A percentile compares a stretch with the other conserved stretches of the same genome.
Conservation (phyloP, 2,113 vertebrate genomes). For the Oophaga pumilio region DNA sequence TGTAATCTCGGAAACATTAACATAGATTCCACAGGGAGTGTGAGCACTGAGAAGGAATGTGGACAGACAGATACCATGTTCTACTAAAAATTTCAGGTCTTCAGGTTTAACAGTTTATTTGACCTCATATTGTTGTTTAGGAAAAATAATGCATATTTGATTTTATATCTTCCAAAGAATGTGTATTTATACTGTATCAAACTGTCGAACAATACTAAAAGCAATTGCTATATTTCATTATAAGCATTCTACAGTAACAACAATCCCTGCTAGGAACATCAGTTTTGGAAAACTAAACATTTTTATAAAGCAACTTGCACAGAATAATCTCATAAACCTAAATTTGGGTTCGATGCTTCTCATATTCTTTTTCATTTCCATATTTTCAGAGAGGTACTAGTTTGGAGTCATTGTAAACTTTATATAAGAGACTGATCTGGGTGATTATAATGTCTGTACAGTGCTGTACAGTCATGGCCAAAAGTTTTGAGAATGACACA, state of each 20-base stretch:
- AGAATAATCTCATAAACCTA: neutral
- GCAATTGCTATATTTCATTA: neutral
- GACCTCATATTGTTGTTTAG: constrained; percentile 31
- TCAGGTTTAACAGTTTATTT: constrained; percentile 33
- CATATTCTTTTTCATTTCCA: neutral
- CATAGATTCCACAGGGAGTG: constrained; percentile 32
- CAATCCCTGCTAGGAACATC: neutral
- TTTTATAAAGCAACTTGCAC: neutral
- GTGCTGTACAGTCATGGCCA: too few relatives aligned
- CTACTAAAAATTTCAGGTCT: constrained; percentile 9
- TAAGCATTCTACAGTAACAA: neutral
- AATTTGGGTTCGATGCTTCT: neutral
- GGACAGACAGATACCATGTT: constrained; percentile 25
- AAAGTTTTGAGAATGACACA: too few relatives aligned
- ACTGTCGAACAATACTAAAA: neutral
- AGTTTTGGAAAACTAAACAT: neutral
- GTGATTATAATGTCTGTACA: neutral
- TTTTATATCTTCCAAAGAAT: neutral
- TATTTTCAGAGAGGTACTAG: neutral
- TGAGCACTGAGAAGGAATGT: constrained; percentile 38
- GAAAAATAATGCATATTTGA: neutral
- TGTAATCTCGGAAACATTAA: constrained; percentile 33
- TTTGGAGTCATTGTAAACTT: neutral
- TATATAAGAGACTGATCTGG: neutral
- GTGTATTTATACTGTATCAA: neutral